Evolutionary conservation across 2,113 vertebrate species (phyloP).

Genomic region (Cathartes aura): DNA sequence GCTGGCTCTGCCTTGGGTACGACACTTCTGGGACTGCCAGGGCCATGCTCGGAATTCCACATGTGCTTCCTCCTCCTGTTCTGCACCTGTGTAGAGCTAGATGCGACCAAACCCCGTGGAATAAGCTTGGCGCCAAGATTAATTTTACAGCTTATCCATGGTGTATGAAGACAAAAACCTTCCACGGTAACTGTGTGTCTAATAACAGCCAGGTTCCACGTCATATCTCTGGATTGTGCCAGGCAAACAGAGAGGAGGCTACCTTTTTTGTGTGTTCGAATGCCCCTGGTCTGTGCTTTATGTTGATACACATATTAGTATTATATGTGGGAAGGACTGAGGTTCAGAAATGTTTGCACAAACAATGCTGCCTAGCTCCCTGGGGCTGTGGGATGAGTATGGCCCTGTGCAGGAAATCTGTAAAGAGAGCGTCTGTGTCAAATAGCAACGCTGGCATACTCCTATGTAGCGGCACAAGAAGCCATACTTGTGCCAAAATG

Average conservation of each 20-base stretch:
- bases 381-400: neutral
- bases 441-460: neutral
- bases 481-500: neutral
- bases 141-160: neutral
- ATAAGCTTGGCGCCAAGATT: neutral
- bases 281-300: neutral
- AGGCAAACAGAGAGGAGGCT: neutral
- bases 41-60: neutral
- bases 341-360: neutral
- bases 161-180: neutral
- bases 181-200: neutral
- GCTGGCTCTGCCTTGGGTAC: neutral
- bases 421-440: accelerated
- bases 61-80: neutral
- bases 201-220: neutral
- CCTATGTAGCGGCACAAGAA: neutral
- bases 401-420: neutral
- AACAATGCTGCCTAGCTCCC: neutral
- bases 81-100: neutral
- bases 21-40: neutral
- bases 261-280: neutral
- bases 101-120: neutral
- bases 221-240: neutral
- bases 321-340: neutral
- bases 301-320: neutral